Evolutionary conservation across 2,888 invertebrate species (phyloP).

Genomic region (Hydraecia micacea): DNA sequence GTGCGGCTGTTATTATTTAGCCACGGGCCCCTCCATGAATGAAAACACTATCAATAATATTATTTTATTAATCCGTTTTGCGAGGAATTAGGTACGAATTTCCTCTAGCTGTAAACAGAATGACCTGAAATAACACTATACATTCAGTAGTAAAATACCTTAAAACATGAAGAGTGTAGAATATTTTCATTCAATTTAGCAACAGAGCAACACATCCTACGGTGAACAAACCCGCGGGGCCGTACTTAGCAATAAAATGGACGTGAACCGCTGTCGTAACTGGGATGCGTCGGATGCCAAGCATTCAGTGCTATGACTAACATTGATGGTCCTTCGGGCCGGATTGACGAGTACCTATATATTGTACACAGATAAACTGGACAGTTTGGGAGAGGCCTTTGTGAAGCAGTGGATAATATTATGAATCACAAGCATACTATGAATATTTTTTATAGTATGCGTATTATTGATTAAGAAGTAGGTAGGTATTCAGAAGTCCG

Average conservation of each 20-base stretch:
- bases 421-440: no score
- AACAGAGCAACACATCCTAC: conserved; percentile 7
- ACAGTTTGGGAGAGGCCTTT: not conserved
- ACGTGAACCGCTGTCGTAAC: conserved; percentile 39
- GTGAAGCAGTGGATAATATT: not conserved
- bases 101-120: not conserved
- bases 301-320: conserved; percentile 50
- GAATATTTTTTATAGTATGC: no score
- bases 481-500: no score
- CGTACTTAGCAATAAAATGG: conserved; percentile 56
- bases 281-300: conserved; percentile 51
- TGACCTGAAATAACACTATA: not conserved
- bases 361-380: conserved; percentile 9
- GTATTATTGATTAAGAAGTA: no score
- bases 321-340: conserved; percentile 44
- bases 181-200: conserved; percentile 42
- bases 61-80: not conserved
- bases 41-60: not conserved
- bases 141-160: conserved; percentile 7
- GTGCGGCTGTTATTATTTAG: no score
- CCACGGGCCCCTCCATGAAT: no score
- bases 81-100: not conserved
- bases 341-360: conserved; percentile 25
- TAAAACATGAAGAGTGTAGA: not conserved
- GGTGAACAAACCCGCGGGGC: conserved; percentile 47